Percentiles rank a stretch among this genome's conserved stretches.
phyloP scores from a whole-genome alignment of 2,113 vertebrate genomes.

The Chamaea fasciata region DNA sequence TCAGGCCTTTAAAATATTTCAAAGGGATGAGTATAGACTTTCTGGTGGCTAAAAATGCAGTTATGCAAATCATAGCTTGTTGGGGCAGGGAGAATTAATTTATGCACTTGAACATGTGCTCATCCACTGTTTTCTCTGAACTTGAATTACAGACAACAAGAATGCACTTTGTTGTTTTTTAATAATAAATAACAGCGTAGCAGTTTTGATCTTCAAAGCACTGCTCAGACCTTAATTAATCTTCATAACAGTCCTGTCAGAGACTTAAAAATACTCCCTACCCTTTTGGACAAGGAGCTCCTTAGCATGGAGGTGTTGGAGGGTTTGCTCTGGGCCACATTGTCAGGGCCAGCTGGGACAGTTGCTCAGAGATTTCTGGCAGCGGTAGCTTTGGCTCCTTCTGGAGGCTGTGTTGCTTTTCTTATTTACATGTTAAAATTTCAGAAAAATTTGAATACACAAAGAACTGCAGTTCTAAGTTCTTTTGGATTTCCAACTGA shows the following conservation, averaged over 20 bases:
- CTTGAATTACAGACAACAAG: conserved; percentile 18
- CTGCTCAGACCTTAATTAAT: conserved; percentile 52
- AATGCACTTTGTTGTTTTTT: conserved; percentile 53
- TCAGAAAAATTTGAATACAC: neutral
- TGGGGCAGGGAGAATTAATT: neutral
- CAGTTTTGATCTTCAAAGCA: conserved; percentile 59
- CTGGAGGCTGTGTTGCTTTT: neutral
- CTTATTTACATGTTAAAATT: neutral
- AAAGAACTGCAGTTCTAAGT: neutral
- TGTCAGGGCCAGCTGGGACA: neutral
- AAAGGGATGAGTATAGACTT: conserved; percentile 6
- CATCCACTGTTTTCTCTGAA: neutral
- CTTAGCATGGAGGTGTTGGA: neutral
- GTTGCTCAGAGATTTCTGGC: neutral
- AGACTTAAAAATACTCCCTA: neutral
- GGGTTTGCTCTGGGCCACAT: neutral
- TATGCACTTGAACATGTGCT: neutral
- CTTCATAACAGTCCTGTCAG: conserved; percentile 27
- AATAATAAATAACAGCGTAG: conserved; percentile 46
- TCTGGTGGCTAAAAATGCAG: neutral
- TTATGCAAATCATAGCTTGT: conserved; percentile 39
- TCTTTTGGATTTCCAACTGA: neutral
- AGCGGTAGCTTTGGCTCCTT: neutral
- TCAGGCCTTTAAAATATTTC: conserved; percentile 29
- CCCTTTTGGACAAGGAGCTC: neutral